Base-by-base conservation (phyloP, 2,797 vertebrate genomes). In the Rhinogobio ventralis region DNA sequence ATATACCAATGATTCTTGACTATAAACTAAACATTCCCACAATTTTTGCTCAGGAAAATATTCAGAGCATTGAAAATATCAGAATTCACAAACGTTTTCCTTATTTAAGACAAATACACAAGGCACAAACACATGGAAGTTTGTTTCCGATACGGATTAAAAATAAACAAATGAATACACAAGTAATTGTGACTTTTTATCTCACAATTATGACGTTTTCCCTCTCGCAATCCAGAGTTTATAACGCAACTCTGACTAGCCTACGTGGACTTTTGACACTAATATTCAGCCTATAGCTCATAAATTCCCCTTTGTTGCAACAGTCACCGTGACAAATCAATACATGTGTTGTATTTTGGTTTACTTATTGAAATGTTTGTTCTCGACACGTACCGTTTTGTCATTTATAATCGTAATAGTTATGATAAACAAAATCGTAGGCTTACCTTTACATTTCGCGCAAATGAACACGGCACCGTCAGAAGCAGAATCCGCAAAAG, bases 51-150 rank as follows among this genome's bases (percentile, higher is more conserved):
- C 42, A 30, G 15, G 25, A 11, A 49, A 30, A 73, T 19, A 19
- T 30, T 30, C 45, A 30, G 25, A 51, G 3, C 8, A 20, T 66
- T 78, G 19, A 46, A 79, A 46, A 79, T 7, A 66, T 14, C 1
- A 67, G 28, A 53, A 69, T 55, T 55, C 14, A 69, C 30, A 33
- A 71, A n/a, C 0, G 11, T 20, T 13, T 30, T 10, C 15, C 14
- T 72, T 2, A 73, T 73, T 73, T 51, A 73, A 33, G 46, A 73
- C 46, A 20, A 49, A 68, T 28, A 81, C 5, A 39, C 45, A 53
- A 53, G 7, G 19, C 19, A 53, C 51, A 20, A 20, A 20, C 19
- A 53, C 19, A 19, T 53, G 49, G 7, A 53, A 7, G 19, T 2
- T 53, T 19, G n/a, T 60, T 13, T 13, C 4, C n/a, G 13, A 5